Base-by-base conservation (phyloP, 2,888 invertebrate genomes). In the Troides oblongomaculatus region DNA sequence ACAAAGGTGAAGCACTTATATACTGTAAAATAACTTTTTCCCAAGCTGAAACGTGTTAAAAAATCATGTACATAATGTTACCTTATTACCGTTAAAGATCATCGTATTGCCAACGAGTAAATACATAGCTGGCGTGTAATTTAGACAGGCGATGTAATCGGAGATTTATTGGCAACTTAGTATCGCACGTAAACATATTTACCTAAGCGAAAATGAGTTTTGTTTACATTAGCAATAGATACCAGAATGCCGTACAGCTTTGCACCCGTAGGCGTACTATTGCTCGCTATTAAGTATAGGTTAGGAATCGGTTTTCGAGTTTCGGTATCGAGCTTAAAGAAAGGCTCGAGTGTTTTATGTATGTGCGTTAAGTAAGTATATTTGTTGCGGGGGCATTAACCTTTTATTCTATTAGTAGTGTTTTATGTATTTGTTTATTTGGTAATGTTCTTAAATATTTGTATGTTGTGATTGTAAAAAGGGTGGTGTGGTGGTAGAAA, bases 81-180 rank as follows among this genome's bases (percentile, higher is more conserved):
- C n/a, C 66, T 60, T 66, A 66, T 66, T 70, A 70, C 70, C 70
- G 70, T 70, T 70, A 70, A 66, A 63, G 66, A 70, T 70, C 66
- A 64, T 21, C 53, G 70, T 65, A 58, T 70, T 70, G 59, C 53
- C 66, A 66, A 58, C 66, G 59, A 70, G 70, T 60, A 64, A 66
- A 70, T 70, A 70, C 66, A 39, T 43, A 66, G 63, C 59, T 59
- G 66, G 66, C 59, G 63, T 70, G 70, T 70, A 66, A 70, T 70
- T 66, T 70, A 60, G 70, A 70, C 70, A 64, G 70, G 63, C 70
- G 70, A 70, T 70, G 70, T 70, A 70, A 70, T 70, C 70, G 66
- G 66, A 66, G 70, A 70, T 70, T 70, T 70, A 70, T 70, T 70
- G 66, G 69, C 66, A 70, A 70, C 70, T 66, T 63, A 58, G 70